These are phyloP conservation scores for Heterochromis multidens DNA, from an alignment of 2,113 vertebrate species.

Conservation along the genomic window DNA sequence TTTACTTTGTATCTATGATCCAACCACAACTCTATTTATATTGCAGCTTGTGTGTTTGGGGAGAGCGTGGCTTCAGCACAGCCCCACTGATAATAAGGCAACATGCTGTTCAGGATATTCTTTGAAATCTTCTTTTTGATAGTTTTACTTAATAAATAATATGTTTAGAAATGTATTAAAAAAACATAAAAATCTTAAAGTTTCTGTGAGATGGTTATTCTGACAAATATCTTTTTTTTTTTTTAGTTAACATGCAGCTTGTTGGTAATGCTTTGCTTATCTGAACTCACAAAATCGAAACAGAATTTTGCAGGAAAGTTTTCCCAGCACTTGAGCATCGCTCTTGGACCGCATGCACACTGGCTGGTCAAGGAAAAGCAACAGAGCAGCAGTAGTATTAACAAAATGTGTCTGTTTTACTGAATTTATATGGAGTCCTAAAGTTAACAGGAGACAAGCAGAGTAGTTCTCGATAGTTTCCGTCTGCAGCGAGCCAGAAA, in stretches of 20 bases:
- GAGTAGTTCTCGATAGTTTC: constrained; percentile 64
- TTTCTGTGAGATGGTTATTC: neutral
- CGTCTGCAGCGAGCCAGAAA: constrained; percentile 46
- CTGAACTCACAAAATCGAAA: neutral
- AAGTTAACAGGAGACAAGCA: constrained; percentile 22
- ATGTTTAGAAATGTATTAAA: neutral
- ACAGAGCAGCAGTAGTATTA: neutral
- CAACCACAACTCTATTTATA: constrained; percentile 57
- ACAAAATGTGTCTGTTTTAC: neutral
- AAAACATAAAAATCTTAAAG: neutral
- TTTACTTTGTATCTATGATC: constrained; percentile 68
- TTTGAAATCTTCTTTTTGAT: neutral
- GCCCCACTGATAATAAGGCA: neutral
- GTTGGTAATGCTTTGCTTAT: neutral
- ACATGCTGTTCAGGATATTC: neutral
- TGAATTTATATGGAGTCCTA: neutral
- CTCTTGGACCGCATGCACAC: neutral
- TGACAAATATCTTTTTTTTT: neutral
- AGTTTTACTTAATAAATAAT: neutral
- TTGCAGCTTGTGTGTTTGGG: constrained; percentile 14
- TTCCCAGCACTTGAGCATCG: neutral
- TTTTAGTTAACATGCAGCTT: neutral
- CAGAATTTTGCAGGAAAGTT: neutral
- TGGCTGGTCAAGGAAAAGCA: neutral
- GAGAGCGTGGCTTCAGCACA: neutral